phyloP scores from a whole-genome alignment of 2,888 invertebrate genomes.

The Pecten maximus region DNA sequence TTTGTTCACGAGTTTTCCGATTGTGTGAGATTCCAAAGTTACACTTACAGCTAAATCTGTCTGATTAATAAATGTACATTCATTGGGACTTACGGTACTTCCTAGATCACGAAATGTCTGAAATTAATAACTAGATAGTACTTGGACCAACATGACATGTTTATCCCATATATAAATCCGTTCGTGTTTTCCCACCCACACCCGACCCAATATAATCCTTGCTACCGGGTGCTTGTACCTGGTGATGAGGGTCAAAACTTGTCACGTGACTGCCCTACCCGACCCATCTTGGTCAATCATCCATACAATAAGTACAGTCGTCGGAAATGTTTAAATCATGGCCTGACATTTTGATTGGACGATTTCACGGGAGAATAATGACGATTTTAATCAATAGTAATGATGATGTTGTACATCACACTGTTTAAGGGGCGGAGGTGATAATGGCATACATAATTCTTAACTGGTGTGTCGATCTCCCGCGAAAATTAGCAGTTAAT shows the following conservation, averaged over 20 bases:
- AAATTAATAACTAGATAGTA: too few relatives aligned
- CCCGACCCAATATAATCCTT: neutral
- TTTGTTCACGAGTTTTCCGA: too few relatives aligned
- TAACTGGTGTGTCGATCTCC: neutral
- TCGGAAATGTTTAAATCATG: neutral
- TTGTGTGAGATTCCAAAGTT: too few relatives aligned
- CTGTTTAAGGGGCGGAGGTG: neutral
- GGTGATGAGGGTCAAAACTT: neutral
- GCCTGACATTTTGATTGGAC: neutral
- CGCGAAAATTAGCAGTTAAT: conserved; percentile 33
- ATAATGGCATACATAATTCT: neutral
- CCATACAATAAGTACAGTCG: neutral
- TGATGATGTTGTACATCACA: neutral
- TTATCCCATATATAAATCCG: neutral
- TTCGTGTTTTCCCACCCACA: neutral
- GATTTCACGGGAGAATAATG: neutral
- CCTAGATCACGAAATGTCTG: too few relatives aligned
- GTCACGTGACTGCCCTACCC: neutral
- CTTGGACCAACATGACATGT: too few relatives aligned
- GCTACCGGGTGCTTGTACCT: neutral
- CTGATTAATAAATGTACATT: too few relatives aligned
- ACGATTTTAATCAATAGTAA: neutral
- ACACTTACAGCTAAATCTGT: too few relatives aligned
- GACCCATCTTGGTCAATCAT: neutral
- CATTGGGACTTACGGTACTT: too few relatives aligned